Conservation (phyloP, 2,797 vertebrate genomes). For the Sebastes iracundus region DNA sequence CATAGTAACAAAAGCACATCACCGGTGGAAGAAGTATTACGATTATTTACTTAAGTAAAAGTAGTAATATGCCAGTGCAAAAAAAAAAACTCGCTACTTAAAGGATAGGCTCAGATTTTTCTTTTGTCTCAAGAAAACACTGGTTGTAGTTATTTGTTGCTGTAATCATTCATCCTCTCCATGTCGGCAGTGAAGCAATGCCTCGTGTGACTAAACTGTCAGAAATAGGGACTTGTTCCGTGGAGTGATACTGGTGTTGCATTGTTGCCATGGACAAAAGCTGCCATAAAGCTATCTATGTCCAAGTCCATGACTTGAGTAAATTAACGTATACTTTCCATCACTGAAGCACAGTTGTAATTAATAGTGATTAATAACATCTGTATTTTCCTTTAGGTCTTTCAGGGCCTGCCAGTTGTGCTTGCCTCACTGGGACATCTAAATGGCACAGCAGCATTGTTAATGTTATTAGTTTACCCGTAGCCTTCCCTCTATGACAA, state of each 20-base stretch:
- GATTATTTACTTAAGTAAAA: neutral
- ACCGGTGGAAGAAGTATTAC: neutral
- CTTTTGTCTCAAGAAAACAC: neutral
- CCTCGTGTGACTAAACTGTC: neutral
- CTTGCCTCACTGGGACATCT: slow-evolving; percentile 3
- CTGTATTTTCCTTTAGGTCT: neutral
- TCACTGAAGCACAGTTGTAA: neutral
- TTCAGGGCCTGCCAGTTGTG: neutral
- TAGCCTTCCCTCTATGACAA: neutral
- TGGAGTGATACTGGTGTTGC: neutral
- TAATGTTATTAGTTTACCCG: slow-evolving; percentile 21
- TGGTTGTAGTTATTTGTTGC: neutral
- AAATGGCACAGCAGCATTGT: neutral
- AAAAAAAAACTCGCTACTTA: neutral
- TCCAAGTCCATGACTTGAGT: neutral
- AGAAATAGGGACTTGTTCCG: neutral
- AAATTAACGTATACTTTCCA: neutral
- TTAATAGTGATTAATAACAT: neutral
- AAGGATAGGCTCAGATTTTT: neutral
- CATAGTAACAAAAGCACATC: neutral
- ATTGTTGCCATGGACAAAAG: neutral
- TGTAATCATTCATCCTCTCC: neutral
- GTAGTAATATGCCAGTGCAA: neutral
- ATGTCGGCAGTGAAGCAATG: neutral
- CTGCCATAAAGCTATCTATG: neutral